Conservation (phyloP, 1,140 invertebrate genomes). For the Varroa destructor region DNA sequence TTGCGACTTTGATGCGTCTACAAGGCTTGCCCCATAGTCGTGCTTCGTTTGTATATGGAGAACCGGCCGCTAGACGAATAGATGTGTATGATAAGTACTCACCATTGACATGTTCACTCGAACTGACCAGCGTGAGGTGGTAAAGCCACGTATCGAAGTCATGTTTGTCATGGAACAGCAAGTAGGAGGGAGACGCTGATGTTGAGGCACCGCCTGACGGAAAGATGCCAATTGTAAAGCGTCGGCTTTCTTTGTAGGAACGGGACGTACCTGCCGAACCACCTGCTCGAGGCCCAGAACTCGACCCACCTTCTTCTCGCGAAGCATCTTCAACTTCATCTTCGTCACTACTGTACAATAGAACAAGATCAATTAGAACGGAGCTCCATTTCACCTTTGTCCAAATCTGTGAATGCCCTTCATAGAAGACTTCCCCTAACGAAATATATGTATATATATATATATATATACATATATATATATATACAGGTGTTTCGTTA, state of each 20-base stretch:
- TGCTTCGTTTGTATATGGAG: too few species aligned
- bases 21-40: too few species aligned
- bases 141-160: conserved; percentile 81
- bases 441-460: too few species aligned
- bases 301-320: conserved; percentile 43
- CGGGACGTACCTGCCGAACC: conserved; percentile 45
- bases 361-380: background rate
- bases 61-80: background rate
- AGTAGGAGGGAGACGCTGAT: conserved; percentile 77
- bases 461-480: too few species aligned
- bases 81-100: conserved; percentile 14
- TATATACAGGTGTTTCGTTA: too few species aligned
- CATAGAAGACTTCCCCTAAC: too few species aligned
- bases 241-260: too few species aligned
- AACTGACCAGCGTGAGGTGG: conserved; percentile 80
- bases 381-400: too few species aligned
- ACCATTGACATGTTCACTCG: conserved; percentile 53
- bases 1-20: background rate
- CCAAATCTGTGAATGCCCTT: too few species aligned
- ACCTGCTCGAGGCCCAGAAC: conserved; percentile 42
- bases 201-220: conserved; percentile 53
- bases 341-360: conserved; percentile 1
- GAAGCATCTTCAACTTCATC: conserved; percentile 38
- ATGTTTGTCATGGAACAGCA: conserved; percentile 74
- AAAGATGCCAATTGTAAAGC: conserved; percentile 74